A percentile compares a stretch with the other conserved stretches of the same genome.
Conservation (phyloP, 1,140 invertebrate species). For the Trichogramma pretiosum region DNA sequence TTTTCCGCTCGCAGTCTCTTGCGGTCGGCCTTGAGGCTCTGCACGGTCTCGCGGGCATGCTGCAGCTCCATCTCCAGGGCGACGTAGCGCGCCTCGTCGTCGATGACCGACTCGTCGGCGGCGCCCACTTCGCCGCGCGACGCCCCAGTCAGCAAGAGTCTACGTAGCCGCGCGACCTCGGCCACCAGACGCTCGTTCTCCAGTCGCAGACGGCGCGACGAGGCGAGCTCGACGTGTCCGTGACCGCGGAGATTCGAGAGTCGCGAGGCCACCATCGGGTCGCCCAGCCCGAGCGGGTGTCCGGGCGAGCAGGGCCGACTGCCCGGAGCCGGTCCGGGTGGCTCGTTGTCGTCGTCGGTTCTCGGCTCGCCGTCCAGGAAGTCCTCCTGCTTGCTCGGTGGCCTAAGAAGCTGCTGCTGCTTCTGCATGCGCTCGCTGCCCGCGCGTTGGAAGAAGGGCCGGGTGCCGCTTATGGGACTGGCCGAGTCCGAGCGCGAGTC, state of each 20-base stretch:
- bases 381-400: no score
- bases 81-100: slow-evolving; percentile 48
- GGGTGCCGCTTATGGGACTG: slow-evolving; percentile 28
- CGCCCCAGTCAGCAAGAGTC: slow-evolving; percentile 52
- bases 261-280: slow-evolving; percentile 37
- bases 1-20: slow-evolving; percentile 88
- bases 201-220: slow-evolving; percentile 50
- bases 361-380: slow-evolving; percentile 36
- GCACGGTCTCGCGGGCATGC: slow-evolving; percentile 49
- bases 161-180: slow-evolving; percentile 54
- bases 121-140: slow-evolving; percentile 49
- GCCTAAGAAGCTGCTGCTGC: no score
- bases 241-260: slow-evolving; percentile 38
- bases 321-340: slow-evolving; percentile 41
- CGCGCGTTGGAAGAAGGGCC: slow-evolving; percentile 30
- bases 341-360: slow-evolving; percentile 41
- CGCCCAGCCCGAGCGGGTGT: slow-evolving; percentile 36
- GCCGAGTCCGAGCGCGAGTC: slow-evolving; percentile 41
- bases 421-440: slow-evolving; percentile 35
- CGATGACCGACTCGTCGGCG: slow-evolving; percentile 44
- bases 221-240: slow-evolving; percentile 34
- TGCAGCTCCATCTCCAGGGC: slow-evolving; percentile 52
- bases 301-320: slow-evolving; percentile 41
- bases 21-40: slow-evolving; percentile 77
- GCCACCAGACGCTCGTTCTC: slow-evolving; percentile 61